Evolutionary conservation across 2,113 vertebrate species (phyloP), one percentile per base, ranked within the genome.

Genomic region (Apodemus speciosus): DNA sequence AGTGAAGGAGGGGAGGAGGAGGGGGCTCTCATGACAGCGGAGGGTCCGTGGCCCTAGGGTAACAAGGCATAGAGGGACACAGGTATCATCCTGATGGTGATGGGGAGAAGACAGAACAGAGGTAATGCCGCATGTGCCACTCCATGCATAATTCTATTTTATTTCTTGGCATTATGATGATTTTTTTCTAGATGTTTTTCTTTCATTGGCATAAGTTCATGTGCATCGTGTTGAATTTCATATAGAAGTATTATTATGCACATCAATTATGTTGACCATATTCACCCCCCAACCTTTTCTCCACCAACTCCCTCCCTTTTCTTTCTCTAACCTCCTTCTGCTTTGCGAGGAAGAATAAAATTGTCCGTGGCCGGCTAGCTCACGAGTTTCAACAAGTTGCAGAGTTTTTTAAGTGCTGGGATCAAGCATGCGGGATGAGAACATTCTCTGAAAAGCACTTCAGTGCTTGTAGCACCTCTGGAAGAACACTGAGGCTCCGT

Each of bases 361-460:
- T 3, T 7, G 3, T 35, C 20, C n/a, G 5, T 38, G 6, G 38
- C n/a, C 8, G 25, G 53, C 16, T 23, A 46, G 13, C 14, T 15
- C 38, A 27, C 13, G 35, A 56, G 14, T 68, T 35, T 72, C 56
- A 80, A 16, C 46, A 64, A 35, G 56, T 2, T 4, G 56, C 25
- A 46, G 69, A 56, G 43, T 38, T 32, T 46, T 40, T 2, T 9
- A 32, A 8, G 35, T 11, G 58, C 60, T 15, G 58, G 79, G 30
- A 40, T 11, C 4, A 40, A 72, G 43, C 62, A 21, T 53, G 40
- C 14, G 72, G 77, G 43, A 3, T 7, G 40, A 62, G 60, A 1
- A 0, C 0, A 0, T 51, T 9, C 23, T 66, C 20, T 11, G 30
- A 35, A 40, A 53, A 58, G 11, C 20, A n/a, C 32, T 2, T 1